Conservation (phyloP, 35 echinoderm and acorn worm genomes). For the Amphiura filiformis region DNA sequence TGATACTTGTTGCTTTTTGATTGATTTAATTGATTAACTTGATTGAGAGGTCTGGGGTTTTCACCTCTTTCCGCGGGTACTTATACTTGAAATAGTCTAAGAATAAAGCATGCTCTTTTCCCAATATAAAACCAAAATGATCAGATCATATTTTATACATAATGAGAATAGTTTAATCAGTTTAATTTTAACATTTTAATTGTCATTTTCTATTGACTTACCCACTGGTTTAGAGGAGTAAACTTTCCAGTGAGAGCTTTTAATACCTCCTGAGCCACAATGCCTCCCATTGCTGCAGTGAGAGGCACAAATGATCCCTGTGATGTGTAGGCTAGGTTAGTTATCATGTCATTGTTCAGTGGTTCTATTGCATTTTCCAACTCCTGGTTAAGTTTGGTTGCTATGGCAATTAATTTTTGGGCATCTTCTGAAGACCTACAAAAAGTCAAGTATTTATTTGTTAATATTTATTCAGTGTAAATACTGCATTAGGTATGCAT, state of each 20-base stretch:
- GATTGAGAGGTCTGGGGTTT: not conserved
- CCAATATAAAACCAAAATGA: not conserved
- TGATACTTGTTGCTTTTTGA: not conserved
- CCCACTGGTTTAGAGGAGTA: conserved; percentile 96
- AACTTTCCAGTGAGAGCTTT: conserved; percentile 97
- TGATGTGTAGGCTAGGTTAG: conserved; percentile 19
- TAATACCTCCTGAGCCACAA: conserved; percentile 88
- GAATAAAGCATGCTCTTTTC: too few species aligned
- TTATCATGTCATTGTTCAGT: not conserved
- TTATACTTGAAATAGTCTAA: not conserved
- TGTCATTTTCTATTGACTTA: conserved; percentile 2
- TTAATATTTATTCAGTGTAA: too few species aligned
- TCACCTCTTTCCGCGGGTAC: not conserved
- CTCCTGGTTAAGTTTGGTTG: not conserved
- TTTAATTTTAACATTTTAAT: too few species aligned
- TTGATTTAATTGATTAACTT: not conserved
- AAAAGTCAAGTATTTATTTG: too few species aligned
- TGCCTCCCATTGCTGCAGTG: conserved; percentile 77
- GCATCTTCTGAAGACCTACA: too few species aligned
- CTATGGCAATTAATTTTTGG: not conserved
- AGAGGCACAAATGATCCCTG: conserved; percentile 83
- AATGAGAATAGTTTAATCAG: too few species aligned
- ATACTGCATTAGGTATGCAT: too few species aligned
- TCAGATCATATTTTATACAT: too few species aligned
- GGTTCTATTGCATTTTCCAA: not conserved